A percentile compares a stretch with the other conserved stretches of the same genome.
These are phyloP conservation scores for Catharus bicknelli DNA, from an alignment of 2,113 vertebrate genomes.

Conservation along the genomic window DNA sequence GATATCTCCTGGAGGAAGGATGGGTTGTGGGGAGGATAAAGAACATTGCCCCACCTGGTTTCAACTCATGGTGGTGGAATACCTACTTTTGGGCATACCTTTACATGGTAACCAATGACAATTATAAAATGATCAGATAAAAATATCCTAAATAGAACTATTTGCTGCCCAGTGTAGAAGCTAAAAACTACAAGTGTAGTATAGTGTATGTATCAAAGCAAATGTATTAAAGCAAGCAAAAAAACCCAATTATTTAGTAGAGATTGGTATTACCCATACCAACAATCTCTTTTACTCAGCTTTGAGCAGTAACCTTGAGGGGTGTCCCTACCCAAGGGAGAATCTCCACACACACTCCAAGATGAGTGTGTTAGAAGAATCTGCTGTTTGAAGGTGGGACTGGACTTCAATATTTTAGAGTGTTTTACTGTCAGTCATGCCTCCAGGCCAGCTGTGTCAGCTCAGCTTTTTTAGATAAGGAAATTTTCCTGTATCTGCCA, in stretches of 20 bases:
- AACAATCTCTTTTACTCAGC: not conserved
- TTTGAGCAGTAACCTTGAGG: not conserved
- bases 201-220: not conserved
- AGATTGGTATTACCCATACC: not conserved
- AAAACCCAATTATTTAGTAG: accelerated
- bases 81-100: no score
- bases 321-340: not conserved
- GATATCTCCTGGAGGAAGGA: no score
- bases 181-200: not conserved
- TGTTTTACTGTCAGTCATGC: not conserved
- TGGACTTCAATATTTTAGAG: not conserved
- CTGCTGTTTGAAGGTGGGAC: not conserved
- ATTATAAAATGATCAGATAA: not conserved
- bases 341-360: not conserved
- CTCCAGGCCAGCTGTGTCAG: not conserved
- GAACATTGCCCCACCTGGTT: no score
- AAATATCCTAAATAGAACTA: not conserved
- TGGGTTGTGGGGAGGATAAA: no score
- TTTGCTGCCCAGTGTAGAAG: not conserved
- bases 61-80: no score
- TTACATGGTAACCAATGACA: no score
- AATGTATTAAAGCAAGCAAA: not conserved
- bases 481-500: not conserved
- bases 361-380: not conserved
- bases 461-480: not conserved